Base-by-base conservation (phyloP, 2,113 vertebrate species). In the Tympanuchus pallidicinctus region DNA sequence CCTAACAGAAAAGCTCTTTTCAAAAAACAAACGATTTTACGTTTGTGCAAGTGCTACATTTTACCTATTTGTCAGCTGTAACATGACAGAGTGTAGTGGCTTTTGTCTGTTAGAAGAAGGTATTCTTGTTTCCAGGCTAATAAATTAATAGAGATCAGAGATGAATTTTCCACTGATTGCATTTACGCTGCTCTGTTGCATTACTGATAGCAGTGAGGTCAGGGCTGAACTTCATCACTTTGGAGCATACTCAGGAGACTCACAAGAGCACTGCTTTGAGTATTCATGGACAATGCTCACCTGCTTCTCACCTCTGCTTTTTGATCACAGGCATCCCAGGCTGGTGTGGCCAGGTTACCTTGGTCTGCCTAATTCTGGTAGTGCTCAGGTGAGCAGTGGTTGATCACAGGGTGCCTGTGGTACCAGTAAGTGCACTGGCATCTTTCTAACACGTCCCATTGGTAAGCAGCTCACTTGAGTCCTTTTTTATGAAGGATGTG, bases 21-120 rank as follows among this genome's bases (percentile, higher is more conserved):
- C 86, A 83, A 54, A 96, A 65, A 94, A 64, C 8, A 80, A 78
- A 45, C 90, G 64, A 79, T 88, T 61, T 60, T 40, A 5, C 28
- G 14, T 82, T 95, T 90, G 28, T 72, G 42, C 50, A 54, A 52
- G n/a, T 34, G 27, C 60, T 72, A 3, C 43, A 34, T 83, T 75
- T 65, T 20, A 32, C 32, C 48, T 76, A 13, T 66, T 72, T 93
- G 79, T 63, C 59, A 84, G 63, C 48, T 93, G 27, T 28, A 64
- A 69, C 16, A 13, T 75, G 64, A 65, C 65, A 77, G 93, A 60
- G 56, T 57, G 19, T 0, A 0, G 36, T 74, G 72, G 18, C 57
- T 87, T 82, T 61, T 47, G 40, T 21, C 38, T 50, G 34, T 63
- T 65, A 48, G 64, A 85, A 57, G 60, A 79, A 28, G 32, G 6